Conservation (phyloP, 2,113 vertebrate species). For the Pteropus alecto region DNA sequence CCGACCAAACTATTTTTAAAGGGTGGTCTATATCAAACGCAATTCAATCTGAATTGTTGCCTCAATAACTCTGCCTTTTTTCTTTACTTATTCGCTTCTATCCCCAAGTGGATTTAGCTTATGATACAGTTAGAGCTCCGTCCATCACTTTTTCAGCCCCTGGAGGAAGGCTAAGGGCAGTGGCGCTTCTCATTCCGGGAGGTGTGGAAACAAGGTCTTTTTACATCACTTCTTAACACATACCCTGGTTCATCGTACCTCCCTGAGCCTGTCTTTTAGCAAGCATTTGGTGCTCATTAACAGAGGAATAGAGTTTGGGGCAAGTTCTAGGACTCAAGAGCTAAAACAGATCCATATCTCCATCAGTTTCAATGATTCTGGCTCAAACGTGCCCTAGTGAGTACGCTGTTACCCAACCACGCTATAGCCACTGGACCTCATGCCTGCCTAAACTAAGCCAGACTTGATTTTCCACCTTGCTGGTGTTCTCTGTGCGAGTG, state of each 20-base stretch:
- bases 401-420: neutral
- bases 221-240: neutral
- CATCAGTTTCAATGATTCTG: neutral
- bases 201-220: neutral
- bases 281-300: neutral
- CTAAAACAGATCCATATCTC: neutral
- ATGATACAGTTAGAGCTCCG: neutral
- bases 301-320: neutral
- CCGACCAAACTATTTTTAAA: constrained; percentile 70
- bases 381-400: neutral
- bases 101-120: neutral
- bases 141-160: constrained; percentile 20
- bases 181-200: neutral
- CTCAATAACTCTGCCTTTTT: constrained; percentile 58
- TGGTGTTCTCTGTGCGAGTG: neutral
- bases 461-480: neutral
- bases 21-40: constrained; percentile 62
- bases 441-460: neutral
- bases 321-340: neutral
- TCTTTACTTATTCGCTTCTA: constrained; percentile 40
- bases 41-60: constrained; percentile 66
- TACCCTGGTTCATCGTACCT: neutral
- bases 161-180: neutral
- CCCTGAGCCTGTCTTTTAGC: neutral
- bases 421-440: neutral